phyloP scores from a whole-genome alignment of 2,797 vertebrate genomes.

The Cryptoprocta ferox region DNA sequence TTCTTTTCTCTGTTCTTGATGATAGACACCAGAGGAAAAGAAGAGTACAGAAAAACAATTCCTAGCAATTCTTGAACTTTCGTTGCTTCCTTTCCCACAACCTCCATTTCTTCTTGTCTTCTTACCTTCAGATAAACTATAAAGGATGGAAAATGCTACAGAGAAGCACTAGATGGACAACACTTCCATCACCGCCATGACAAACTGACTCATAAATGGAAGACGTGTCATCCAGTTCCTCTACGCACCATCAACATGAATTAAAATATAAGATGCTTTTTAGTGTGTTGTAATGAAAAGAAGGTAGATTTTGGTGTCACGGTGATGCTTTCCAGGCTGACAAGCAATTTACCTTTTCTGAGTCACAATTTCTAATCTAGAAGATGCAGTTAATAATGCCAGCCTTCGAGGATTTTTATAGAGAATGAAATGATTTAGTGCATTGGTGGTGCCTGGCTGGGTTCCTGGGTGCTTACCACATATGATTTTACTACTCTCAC shows the following conservation, averaged over 20 bases:
- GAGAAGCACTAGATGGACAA: neutral
- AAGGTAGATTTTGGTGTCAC: neutral
- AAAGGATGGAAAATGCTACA: neutral
- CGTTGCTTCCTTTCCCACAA: neutral
- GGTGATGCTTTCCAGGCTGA: neutral
- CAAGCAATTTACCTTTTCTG: neutral
- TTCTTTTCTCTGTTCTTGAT: neutral
- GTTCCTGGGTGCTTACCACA: neutral
- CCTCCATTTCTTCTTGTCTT: neutral
- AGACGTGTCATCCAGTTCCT: no score
- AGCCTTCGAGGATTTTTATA: neutral
- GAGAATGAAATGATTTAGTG: neutral
- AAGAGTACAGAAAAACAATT: conserved; percentile 1
- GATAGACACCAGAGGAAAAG: neutral
- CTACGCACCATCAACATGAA: neutral
- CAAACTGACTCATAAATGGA: neutral
- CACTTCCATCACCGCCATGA: neutral
- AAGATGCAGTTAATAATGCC: neutral
- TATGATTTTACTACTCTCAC: neutral
- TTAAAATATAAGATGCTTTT: neutral
- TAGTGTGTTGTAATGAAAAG: neutral
- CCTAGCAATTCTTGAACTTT: neutral
- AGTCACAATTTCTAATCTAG: conserved; percentile 13
- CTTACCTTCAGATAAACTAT: neutral
- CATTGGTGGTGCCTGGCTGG: neutral